phyloP scores from a whole-genome alignment of 2,113 vertebrate species.

The Pontoporia blainvillei region DNA sequence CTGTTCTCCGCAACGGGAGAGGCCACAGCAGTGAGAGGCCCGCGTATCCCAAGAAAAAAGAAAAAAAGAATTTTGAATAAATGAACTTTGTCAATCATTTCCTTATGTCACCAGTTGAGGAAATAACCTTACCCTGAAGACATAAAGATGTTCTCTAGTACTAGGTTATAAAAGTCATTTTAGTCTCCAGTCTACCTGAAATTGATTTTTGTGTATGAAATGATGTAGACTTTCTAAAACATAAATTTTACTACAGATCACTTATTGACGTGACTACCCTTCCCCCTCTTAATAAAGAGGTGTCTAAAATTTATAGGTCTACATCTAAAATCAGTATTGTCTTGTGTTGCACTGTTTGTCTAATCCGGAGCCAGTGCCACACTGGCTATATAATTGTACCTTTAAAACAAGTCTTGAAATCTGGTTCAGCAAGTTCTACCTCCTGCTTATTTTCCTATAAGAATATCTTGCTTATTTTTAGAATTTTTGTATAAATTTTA shows the following conservation, averaged over 20 bases:
- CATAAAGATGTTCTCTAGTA: background rate
- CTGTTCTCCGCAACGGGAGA: too few relatives aligned
- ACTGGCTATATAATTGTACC: background rate
- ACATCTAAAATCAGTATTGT: background rate
- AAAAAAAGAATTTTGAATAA: background rate
- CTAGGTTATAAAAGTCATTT: background rate
- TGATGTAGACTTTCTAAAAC: background rate
- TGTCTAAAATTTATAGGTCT: background rate
- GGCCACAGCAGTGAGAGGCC: too few relatives aligned
- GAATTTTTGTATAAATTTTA: background rate
- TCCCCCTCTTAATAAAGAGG: background rate
- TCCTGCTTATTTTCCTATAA: background rate
- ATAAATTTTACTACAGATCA: background rate
- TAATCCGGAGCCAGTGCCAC: background rate
- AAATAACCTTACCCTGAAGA: background rate
- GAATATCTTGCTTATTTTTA: background rate
- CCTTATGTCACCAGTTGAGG: background rate
- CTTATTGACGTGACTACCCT: background rate
- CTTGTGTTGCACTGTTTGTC: background rate
- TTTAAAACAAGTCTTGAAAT: background rate
- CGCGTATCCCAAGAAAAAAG: background rate
- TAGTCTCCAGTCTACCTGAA: background rate
- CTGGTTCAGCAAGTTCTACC: background rate
- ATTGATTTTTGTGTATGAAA: background rate
- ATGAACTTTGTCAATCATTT: background rate